A percentile compares a stretch with the other conserved stretches of the same genome.
Conservation (phyloP, 2,797 vertebrate species). For the Microctenopoma steveboyesi region DNA sequence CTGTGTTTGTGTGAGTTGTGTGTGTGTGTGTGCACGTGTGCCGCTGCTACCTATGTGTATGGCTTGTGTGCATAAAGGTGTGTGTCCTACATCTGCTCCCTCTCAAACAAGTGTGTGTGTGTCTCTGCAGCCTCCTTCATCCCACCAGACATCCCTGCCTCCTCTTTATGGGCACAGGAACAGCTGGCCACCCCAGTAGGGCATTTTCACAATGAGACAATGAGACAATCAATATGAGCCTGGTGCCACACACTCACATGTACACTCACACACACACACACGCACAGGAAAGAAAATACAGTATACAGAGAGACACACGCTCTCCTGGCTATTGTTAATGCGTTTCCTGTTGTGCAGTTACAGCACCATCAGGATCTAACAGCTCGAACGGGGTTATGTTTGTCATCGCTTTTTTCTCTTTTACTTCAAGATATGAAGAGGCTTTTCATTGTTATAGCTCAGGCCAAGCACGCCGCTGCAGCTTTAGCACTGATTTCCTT, state of each 20-base stretch:
- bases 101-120: conserved; percentile 48
- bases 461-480: conserved; percentile 20
- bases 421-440: conserved; percentile 40
- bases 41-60: conserved; percentile 8
- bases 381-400: conserved; percentile 44
- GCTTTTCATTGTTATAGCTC: conserved; percentile 30
- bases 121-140: conserved; percentile 78
- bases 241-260: conserved; percentile 46
- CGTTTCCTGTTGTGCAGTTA: conserved; percentile 65
- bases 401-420: conserved; percentile 32
- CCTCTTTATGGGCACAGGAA: conserved; percentile 93
- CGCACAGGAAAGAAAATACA: conserved; percentile 9
- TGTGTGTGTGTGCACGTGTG: conserved; percentile 9
- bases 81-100: conserved; percentile 72
- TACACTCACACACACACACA: conserved; percentile 32
- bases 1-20: conserved; percentile 20
- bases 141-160: conserved; percentile 90
- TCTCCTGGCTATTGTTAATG: conserved; percentile 53
- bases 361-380: conserved; percentile 57
- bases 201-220: conserved; percentile 78
- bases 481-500: conserved; percentile 22
- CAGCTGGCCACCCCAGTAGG: conserved; percentile 91
- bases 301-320: conserved; percentile 33
- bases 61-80: conserved; percentile 12
- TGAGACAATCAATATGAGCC: conserved; percentile 71